A percentile compares a stretch with the other conserved stretches of the same genome.
These are phyloP conservation scores for Orchestia grillus DNA, from an alignment of 1,140 invertebrate genomes.

Conservation along the genomic window DNA sequence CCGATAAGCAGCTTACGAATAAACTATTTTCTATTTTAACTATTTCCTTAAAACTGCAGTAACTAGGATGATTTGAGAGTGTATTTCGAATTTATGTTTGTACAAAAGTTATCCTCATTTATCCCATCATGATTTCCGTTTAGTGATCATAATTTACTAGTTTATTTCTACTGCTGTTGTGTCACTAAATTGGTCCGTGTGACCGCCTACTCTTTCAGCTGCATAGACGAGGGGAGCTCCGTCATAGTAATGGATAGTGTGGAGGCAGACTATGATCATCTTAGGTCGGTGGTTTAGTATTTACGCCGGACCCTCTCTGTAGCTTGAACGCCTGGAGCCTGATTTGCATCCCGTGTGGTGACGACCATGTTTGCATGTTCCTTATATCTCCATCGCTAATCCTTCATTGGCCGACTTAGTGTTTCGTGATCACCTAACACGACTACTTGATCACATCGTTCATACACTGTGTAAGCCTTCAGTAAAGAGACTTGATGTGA, in stretches of 20 bases:
- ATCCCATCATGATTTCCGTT: background rate
- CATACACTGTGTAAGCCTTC: background rate
- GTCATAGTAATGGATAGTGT: slow-evolving; percentile 44
- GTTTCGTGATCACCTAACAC: background rate
- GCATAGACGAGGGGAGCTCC: slow-evolving; percentile 42
- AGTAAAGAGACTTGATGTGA: background rate
- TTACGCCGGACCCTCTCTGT: background rate
- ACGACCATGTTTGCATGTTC: background rate
- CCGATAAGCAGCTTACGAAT: background rate
- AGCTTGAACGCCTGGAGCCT: background rate
- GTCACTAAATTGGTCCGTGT: background rate
- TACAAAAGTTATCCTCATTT: background rate
- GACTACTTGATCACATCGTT: background rate
- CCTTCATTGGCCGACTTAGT: background rate
- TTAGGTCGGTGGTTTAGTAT: slow-evolving; percentile 19
- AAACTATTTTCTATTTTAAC: background rate
- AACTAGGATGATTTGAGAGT: background rate
- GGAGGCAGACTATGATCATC: slow-evolving; percentile 35
- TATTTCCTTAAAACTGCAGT: background rate
- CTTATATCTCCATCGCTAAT: background rate
- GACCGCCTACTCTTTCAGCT: slow-evolving; percentile 24
- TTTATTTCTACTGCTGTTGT: background rate
- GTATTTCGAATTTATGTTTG: background rate
- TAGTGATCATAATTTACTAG: background rate
- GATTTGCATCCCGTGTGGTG: background rate